phyloP scores from a whole-genome alignment of 1,140 invertebrate species.

The Bradysia coprophila region DNA sequence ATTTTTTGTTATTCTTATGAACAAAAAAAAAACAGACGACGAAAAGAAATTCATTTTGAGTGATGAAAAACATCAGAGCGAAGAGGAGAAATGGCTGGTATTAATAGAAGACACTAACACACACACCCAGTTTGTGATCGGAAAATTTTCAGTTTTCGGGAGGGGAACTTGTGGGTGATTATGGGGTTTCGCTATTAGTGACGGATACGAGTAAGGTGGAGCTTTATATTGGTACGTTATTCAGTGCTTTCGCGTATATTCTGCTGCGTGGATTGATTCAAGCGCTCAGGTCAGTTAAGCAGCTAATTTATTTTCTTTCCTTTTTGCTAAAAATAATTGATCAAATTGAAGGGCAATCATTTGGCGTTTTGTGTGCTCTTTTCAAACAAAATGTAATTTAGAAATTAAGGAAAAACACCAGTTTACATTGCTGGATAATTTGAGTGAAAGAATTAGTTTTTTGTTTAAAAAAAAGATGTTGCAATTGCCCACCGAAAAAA shows the following conservation, averaged over 20 bases:
- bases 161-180: too few species aligned
- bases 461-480: background rate
- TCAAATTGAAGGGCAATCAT: background rate
- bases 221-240: conserved; percentile 17
- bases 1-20: too few species aligned
- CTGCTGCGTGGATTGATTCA: conserved; percentile 26
- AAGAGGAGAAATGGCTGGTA: too few species aligned
- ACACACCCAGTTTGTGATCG: too few species aligned
- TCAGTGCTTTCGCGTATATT: conserved; percentile 27
- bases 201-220: too few species aligned
- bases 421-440: background rate
- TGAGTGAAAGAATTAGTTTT: background rate
- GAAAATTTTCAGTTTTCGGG: too few species aligned
- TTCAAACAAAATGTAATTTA: background rate
- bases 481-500: too few species aligned
- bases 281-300: conserved; percentile 24
- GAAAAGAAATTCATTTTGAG: too few species aligned
- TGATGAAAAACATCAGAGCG: too few species aligned
- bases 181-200: too few species aligned
- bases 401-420: background rate
- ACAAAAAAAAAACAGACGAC: too few species aligned
- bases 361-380: background rate
- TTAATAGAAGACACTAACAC: too few species aligned
- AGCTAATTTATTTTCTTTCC: background rate
- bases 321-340: background rate